Evolutionary conservation across 1,140 invertebrate species (phyloP), one percentile per base, ranked within the genome.

Genomic region (Drosophila pallidifrons): DNA sequence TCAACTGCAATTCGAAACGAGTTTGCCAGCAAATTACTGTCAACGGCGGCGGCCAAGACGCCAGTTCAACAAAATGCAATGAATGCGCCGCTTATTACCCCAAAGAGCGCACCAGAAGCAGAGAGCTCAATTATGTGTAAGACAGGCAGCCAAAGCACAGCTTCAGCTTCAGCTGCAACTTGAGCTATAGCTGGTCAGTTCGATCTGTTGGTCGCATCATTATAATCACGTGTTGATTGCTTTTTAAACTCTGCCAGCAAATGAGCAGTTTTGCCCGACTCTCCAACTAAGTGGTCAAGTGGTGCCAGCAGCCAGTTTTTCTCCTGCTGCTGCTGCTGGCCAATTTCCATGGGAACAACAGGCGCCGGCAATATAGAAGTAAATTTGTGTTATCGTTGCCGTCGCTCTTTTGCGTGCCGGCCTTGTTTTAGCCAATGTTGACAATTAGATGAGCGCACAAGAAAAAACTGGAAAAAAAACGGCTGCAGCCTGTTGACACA

Each of bases 171-270:
- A 54, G n/a, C 30, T 57, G 15, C 41, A 70, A 65, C 73, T 55
- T 25, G 69, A 81, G 70, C 49, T 15, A 28, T 54, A 45, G 35
- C 54, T 61, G 46, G 11, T 30, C 25, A 8, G 35, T 25, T 16
- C 49, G 35, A 55, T 73, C 68, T 25, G 45, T 20, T 61, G 67
- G 79, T 76, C 69, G 80, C 85, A 88, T 88, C 85, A 88, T 89
- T 89, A 89, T 89, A 89, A 89, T 89, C 85, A 89, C 85, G 85
- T 89, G 85, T 89, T 89, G 85, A 89, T 89, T 89, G 85, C 85
- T 76, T 89, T 89, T 89, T 89, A 89, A 89, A 89, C 85, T 89
- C 77, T 74, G 70, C 76, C 68, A 55, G 49, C 30, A 71, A 76
- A 76, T 72, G 74, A 72, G 55, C 69, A 76, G 59, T 70, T 25